These are phyloP conservation scores for Hylaeus volcanicus DNA, from an alignment of 1,140 invertebrate species.

Conservation along the genomic window DNA sequence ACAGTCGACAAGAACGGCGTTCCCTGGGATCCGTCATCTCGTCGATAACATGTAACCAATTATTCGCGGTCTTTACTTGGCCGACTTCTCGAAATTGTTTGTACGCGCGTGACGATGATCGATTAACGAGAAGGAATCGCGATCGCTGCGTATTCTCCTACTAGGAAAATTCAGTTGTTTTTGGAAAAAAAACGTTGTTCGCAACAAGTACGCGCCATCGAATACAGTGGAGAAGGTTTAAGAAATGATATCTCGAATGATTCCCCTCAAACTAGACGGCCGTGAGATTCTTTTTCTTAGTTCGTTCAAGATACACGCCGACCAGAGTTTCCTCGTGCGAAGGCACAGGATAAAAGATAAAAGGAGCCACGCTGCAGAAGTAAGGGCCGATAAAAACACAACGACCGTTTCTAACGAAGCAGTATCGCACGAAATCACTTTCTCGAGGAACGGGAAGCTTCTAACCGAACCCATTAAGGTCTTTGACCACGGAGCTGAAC, in stretches of 20 bases:
- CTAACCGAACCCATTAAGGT: not conserved
- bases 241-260: constrained; percentile 24
- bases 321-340: not conserved
- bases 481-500: not conserved
- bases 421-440: constrained; percentile 2
- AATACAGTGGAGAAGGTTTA: not conserved
- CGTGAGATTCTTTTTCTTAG: not conserved
- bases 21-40: not conserved
- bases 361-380: constrained; percentile 1
- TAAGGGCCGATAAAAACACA: constrained; percentile 9
- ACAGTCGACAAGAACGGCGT: not conserved
- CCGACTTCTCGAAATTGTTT: no score
- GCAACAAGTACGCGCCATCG: not conserved
- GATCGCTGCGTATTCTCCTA: not conserved
- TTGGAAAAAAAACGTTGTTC: not conserved
- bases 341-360: not conserved
- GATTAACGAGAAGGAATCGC: no score
- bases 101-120: not conserved
- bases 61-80: not conserved
- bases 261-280: not conserved
- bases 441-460: constrained; percentile 1
- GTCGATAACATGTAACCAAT: not conserved
- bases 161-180: not conserved
- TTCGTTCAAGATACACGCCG: not conserved
- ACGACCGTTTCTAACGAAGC: not conserved